These are phyloP conservation scores for Danaus chrysippus DNA, from an alignment of 2,888 invertebrate species.

Conservation along the genomic window DNA sequence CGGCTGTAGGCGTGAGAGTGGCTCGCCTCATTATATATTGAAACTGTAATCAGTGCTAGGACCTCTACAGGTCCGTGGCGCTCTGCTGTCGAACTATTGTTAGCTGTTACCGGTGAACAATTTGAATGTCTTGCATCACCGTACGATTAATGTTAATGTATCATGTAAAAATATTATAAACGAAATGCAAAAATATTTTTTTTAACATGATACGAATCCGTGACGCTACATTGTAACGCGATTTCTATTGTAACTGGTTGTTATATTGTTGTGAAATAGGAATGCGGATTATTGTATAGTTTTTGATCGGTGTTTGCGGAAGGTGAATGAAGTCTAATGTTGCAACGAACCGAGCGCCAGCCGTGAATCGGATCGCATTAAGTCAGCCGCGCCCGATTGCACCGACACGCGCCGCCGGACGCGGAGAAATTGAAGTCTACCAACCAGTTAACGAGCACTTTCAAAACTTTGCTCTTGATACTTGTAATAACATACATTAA, in stretches of 20 bases:
- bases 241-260: no score
- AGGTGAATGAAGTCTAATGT: slow-evolving; percentile 56
- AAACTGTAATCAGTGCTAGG: slow-evolving; percentile 70
- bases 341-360: slow-evolving; percentile 55
- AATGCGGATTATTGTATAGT: slow-evolving; percentile 8
- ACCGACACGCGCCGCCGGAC: slow-evolving; percentile 64
- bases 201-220: no score
- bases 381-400: slow-evolving; percentile 74
- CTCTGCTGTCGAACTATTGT: slow-evolving; percentile 42
- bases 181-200: no score
- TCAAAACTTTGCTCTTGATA: slow-evolving; percentile 69
- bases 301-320: slow-evolving; percentile 56
- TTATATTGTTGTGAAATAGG: neutral
- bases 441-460: slow-evolving; percentile 65
- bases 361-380: slow-evolving; percentile 71
- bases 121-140: no score
- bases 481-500: slow-evolving; percentile 37
- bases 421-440: slow-evolving; percentile 73
- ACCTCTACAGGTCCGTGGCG: slow-evolving; percentile 56
- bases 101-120: slow-evolving; percentile 3
- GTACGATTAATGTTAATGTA: no score
- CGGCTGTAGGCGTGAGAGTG: slow-evolving; percentile 56
- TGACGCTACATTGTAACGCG: no score
- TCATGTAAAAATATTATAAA: no score
- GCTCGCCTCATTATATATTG: slow-evolving; percentile 69